A percentile compares a stretch with the other conserved stretches of the same genome.
phyloP scores from a whole-genome alignment of 2,113 vertebrate genomes.

The Phylloscopus trochiloides region DNA sequence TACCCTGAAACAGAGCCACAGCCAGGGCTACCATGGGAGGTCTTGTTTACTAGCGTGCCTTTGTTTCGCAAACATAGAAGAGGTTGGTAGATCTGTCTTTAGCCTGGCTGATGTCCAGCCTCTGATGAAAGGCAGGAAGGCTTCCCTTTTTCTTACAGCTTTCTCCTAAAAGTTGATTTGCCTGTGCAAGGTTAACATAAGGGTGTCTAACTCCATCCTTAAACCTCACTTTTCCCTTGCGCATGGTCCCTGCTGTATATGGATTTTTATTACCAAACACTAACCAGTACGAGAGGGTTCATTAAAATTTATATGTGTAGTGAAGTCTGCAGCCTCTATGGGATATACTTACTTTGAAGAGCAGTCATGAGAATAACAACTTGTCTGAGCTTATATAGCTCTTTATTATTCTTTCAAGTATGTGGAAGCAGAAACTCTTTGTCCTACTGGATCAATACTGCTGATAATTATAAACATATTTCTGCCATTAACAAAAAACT shows the following conservation, averaged over 20 bases:
- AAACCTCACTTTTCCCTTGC: not conserved
- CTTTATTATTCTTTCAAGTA: not conserved
- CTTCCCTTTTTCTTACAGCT: not conserved
- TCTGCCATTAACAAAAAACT: not conserved
- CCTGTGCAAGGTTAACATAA: not conserved
- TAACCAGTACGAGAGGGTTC: not conserved
- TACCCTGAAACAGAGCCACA: not conserved
- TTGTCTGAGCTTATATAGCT: not conserved
- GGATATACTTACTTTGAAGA: not conserved
- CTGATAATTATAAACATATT: not conserved
- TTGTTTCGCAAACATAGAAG: not conserved
- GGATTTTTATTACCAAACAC: not conserved
- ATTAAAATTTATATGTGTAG: not conserved
- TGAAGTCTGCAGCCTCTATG: not conserved
- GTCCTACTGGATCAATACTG: not conserved
- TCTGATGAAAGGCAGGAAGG: not conserved
- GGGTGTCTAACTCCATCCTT: not conserved
- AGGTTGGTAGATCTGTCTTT: not conserved
- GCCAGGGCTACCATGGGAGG: not conserved
- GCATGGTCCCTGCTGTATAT: not conserved
- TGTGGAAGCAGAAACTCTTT: not conserved
- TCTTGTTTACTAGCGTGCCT: not conserved
- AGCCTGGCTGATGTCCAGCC: not conserved
- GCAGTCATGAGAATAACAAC: not conserved
- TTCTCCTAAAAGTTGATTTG: not conserved